Percentiles rank a stretch among this genome's conserved stretches.
These are phyloP conservation scores for Nothocercus julius DNA, from an alignment of 2,113 vertebrate species.

Conservation along the genomic window DNA sequence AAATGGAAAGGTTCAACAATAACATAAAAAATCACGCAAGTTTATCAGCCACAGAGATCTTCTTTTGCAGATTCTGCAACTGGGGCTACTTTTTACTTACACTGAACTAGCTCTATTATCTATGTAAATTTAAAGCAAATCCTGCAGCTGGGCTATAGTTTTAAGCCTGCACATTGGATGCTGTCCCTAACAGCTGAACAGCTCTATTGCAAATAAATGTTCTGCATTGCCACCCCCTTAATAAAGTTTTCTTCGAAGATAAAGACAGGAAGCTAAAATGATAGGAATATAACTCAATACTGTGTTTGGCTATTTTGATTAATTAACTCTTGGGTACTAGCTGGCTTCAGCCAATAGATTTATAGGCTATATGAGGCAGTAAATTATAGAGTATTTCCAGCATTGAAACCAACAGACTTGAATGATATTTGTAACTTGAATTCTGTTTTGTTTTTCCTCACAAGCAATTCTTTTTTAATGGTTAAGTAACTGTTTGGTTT, in stretches of 20 bases:
- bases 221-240: not conserved
- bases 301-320: not conserved
- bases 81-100: not conserved
- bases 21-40: not conserved
- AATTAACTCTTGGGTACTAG: not conserved
- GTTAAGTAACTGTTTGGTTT: not conserved
- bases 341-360: not conserved
- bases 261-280: not conserved
- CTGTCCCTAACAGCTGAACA: not conserved
- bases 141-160: not conserved
- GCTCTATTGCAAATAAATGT: not conserved
- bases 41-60: not conserved
- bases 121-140: not conserved
- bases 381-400: not conserved
- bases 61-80: not conserved
- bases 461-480: not conserved
- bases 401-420: not conserved
- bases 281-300: not conserved
- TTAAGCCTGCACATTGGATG: not conserved
- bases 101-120: not conserved
- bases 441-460: not conserved
- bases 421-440: not conserved
- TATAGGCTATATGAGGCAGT: not conserved
- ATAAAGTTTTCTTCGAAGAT: not conserved
- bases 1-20: not conserved